Conservation (phyloP, 1,140 invertebrate genomes). For the Lordiphosa collinella region DNA sequence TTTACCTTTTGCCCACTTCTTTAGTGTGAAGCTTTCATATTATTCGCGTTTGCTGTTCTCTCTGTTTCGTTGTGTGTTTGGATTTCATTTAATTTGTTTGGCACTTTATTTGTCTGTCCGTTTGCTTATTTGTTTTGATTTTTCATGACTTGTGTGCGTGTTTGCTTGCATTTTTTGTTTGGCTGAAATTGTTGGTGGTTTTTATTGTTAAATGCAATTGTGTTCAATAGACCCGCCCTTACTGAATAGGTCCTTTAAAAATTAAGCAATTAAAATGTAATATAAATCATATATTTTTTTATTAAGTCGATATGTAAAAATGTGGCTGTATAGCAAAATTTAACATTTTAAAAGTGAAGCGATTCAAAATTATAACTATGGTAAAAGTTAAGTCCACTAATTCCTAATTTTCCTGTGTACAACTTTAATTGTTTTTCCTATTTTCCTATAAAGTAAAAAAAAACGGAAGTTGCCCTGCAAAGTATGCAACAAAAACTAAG, state of each 20-base stretch:
- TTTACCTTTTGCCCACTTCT: conserved; percentile 1
- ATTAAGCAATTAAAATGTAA: no score
- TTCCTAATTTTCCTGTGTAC: no score
- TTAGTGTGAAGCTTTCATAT: conserved; percentile 1
- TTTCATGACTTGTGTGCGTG: conserved; percentile 20
- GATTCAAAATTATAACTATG: no score
- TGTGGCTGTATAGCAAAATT: no score
- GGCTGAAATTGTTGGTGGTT: neutral
- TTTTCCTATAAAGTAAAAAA: neutral
- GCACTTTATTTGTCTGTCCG: conserved; percentile 35
- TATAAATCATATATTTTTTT: no score
- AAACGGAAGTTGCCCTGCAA: conserved; percentile 18
- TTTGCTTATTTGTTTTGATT: conserved; percentile 51
- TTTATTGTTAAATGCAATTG: neutral
- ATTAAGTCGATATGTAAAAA: no score
- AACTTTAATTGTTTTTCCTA: no score
- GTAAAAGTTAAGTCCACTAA: no score
- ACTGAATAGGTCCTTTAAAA: no score
- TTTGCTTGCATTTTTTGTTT: neutral
- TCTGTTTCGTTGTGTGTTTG: conserved; percentile 8
- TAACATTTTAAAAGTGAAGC: no score
- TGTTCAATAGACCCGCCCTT: no score
- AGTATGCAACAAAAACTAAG: conserved; percentile 22
- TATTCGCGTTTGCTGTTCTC: neutral
- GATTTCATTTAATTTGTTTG: conserved; percentile 48